phyloP scores from a whole-genome alignment of 2,113 vertebrate genomes.

The Ceratotherium simum region DNA sequence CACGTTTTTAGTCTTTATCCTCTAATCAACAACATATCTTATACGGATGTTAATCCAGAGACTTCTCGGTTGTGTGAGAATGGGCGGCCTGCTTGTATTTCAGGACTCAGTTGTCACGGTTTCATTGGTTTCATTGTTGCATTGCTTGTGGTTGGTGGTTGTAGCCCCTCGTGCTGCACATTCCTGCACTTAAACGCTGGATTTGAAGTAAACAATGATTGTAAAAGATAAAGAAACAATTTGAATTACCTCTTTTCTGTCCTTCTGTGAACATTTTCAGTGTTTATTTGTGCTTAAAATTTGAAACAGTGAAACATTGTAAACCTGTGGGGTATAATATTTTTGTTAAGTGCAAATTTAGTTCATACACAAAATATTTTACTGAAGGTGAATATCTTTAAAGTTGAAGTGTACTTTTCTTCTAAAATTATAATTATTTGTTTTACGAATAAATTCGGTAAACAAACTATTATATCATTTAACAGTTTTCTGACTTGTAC shows the following conservation, averaged over 20 bases:
- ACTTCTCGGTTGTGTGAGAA: not conserved
- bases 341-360: slow-evolving; percentile 24
- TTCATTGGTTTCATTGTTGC: too few species aligned
- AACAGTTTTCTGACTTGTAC: not conserved
- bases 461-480: not conserved
- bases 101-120: not conserved
- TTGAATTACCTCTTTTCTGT: not conserved
- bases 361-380: not conserved
- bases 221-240: not conserved
- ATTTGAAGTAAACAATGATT: not conserved
- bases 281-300: not conserved
- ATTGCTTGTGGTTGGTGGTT: too few species aligned
- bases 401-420: not conserved
- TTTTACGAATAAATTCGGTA: slow-evolving; percentile 29
- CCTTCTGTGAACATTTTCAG: not conserved
- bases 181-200: not conserved
- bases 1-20: not conserved
- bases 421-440: not conserved
- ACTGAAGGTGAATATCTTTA: slow-evolving; percentile 9
- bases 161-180: rapidly evolving
- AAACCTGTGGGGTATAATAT: not conserved
- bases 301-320: not conserved
- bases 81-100: not conserved
- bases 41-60: not conserved
- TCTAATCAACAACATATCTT: not conserved